Percentiles rank a stretch among this genome's conserved stretches.
These are phyloP conservation scores for Beaufortia kweichowensis DNA, from an alignment of 2,113 vertebrate species.

Conservation along the genomic window DNA sequence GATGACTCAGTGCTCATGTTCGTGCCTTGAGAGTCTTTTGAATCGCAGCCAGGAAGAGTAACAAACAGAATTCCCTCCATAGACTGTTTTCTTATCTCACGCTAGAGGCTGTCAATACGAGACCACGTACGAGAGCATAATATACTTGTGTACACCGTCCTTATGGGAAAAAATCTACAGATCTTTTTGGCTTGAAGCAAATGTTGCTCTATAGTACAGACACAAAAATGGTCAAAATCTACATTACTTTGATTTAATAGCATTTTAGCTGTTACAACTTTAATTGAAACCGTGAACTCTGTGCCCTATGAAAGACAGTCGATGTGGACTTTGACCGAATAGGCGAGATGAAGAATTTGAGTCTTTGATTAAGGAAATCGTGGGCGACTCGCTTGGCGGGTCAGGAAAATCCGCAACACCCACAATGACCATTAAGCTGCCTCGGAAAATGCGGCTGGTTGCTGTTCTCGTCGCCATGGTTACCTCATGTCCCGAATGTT, in stretches of 20 bases:
- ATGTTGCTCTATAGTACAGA: background rate
- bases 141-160: background rate
- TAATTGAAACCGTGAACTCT: background rate
- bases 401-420: conserved; percentile 23
- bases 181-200: background rate
- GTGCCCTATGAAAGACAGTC: background rate
- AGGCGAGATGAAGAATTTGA: background rate
- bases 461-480: conserved; percentile 53
- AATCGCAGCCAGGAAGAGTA: conserved; percentile 26
- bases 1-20: conserved; percentile 26
- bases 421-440: conserved; percentile 21
- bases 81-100: background rate
- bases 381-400: conserved; percentile 1
- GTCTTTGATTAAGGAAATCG: conserved; percentile 2
- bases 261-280: background rate
- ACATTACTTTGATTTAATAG: too few relatives aligned
- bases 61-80: conserved; percentile 5
- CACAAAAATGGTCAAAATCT: background rate
- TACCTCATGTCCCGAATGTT: conserved; percentile 47
- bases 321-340: background rate
- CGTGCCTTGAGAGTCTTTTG: conserved; percentile 22
- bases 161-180: background rate
- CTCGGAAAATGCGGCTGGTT: conserved; percentile 34
- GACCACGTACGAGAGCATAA: background rate
- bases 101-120: conserved; percentile 13